Percentiles rank a stretch among this genome's conserved stretches.
phyloP scores from a whole-genome alignment of 2,797 vertebrate species.

The Hybognathus amarus region DNA sequence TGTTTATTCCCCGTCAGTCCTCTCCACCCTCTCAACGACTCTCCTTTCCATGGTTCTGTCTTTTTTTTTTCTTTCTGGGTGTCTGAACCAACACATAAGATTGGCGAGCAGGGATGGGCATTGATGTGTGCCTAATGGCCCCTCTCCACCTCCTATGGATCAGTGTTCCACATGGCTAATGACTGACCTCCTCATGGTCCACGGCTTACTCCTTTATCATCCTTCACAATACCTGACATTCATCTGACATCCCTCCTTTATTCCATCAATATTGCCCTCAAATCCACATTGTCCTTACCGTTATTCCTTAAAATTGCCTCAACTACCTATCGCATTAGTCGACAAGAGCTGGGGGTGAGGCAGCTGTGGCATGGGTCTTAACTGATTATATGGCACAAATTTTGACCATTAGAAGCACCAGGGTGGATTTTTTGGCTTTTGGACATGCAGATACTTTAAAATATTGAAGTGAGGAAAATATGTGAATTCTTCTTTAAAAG shows the following conservation, averaged over 20 bases:
- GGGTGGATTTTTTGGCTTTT: not conserved
- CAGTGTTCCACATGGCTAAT: constrained; percentile 66
- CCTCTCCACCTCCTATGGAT: constrained; percentile 58
- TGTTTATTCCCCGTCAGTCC: constrained; percentile 30
- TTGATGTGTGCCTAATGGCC: constrained; percentile 59
- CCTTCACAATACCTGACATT: constrained; percentile 68
- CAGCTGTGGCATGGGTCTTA: constrained; percentile 43
- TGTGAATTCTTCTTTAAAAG: not conserved
- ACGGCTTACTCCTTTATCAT: constrained; percentile 58
- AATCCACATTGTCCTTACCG: constrained; percentile 54
- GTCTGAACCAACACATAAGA: constrained; percentile 46
- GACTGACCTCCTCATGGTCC: constrained; percentile 65
- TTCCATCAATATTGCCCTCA: constrained; percentile 60
- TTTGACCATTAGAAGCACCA: not conserved
- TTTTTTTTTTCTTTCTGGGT: constrained; percentile 34
- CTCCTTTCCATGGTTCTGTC: constrained; percentile 35
- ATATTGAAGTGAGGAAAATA: not conserved
- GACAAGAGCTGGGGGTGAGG: constrained; percentile 48
- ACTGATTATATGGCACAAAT: constrained; percentile 32
- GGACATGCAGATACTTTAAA: not conserved
- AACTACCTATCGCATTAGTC: constrained; percentile 54
- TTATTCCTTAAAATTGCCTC: constrained; percentile 53
- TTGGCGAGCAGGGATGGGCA: constrained; percentile 46
- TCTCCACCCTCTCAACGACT: constrained; percentile 38
- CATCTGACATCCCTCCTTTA: constrained; percentile 62